These are phyloP conservation scores for Zingel zingel DNA, from an alignment of 2,113 vertebrate species.

Conservation along the genomic window DNA sequence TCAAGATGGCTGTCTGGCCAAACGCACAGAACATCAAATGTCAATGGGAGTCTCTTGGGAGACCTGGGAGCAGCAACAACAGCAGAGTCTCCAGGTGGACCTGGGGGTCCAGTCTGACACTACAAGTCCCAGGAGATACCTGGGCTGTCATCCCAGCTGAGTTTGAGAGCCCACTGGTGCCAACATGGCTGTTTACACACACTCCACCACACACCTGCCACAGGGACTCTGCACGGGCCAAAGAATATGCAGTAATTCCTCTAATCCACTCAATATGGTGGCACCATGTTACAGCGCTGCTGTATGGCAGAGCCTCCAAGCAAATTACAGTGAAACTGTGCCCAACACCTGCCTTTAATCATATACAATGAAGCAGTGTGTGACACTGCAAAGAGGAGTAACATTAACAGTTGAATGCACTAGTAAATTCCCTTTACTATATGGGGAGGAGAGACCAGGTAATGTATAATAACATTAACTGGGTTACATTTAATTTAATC, in stretches of 20 bases:
- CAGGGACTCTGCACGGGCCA: slow-evolving; percentile 69
- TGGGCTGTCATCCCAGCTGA: slow-evolving; percentile 80
- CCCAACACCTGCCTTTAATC: slow-evolving; percentile 78
- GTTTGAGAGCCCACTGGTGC: slow-evolving; percentile 65
- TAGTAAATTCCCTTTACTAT: slow-evolving; percentile 20
- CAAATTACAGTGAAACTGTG: slow-evolving; percentile 75
- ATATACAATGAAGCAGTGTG: slow-evolving; percentile 62
- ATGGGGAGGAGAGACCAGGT: not conserved
- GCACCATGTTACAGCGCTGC: slow-evolving; percentile 47
- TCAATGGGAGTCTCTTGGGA: slow-evolving; percentile 62
- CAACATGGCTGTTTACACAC: slow-evolving; percentile 81
- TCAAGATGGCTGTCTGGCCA: slow-evolving; percentile 50
- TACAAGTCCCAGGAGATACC: slow-evolving; percentile 76
- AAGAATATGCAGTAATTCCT: slow-evolving; percentile 77
- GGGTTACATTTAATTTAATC: too few species aligned
- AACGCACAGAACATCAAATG: slow-evolving; percentile 67
- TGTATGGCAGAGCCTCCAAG: slow-evolving; percentile 63
- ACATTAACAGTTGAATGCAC: slow-evolving; percentile 45
- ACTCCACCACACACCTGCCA: slow-evolving; percentile 81
- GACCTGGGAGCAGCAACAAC: slow-evolving; percentile 52
- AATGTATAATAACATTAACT: not conserved
- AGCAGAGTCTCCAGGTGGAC: slow-evolving; percentile 80
- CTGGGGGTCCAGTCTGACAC: slow-evolving; percentile 75
- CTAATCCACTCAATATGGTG: slow-evolving; percentile 85
- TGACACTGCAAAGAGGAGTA: slow-evolving; percentile 46